Evolutionary conservation across 2,888 invertebrate species (phyloP).

Genomic region (Caenorhabditis angaria): DNA sequence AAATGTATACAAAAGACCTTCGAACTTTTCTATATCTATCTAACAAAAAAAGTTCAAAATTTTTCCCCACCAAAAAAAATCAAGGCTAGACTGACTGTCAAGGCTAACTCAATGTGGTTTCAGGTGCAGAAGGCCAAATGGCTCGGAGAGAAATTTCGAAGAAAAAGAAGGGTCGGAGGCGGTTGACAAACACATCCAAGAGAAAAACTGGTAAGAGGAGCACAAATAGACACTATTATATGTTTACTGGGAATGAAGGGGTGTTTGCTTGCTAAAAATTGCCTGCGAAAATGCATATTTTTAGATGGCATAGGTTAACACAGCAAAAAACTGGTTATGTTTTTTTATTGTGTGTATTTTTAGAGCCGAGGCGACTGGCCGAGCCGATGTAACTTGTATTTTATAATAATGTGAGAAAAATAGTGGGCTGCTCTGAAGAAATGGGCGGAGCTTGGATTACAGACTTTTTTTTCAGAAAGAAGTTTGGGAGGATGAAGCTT

Average conservation of each 20-base stretch:
- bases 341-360: not conserved
- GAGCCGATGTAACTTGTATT: too few species aligned
- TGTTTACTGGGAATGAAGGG: too few species aligned
- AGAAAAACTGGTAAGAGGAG: constrained; percentile 39
- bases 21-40: not conserved
- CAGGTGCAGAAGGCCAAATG: too few species aligned
- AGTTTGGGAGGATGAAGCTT: too few species aligned
- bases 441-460: too few species aligned
- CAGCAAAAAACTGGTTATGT: not conserved
- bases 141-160: too few species aligned
- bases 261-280: not conserved
- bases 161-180: not conserved
- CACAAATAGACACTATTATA: constrained; percentile 18
- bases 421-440: too few species aligned
- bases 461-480: too few species aligned
- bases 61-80: too few species aligned
- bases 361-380: not conserved
- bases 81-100: not conserved
- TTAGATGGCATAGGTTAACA: not conserved
- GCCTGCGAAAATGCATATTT: not conserved
- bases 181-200: constrained; percentile 48
- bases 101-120: too few species aligned
- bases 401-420: too few species aligned
- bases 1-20: constrained; percentile 4
- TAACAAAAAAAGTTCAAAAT: too few species aligned